Evolutionary conservation across 2,797 vertebrate genomes (phyloP).

Genomic region (Coluber constrictor): DNA sequence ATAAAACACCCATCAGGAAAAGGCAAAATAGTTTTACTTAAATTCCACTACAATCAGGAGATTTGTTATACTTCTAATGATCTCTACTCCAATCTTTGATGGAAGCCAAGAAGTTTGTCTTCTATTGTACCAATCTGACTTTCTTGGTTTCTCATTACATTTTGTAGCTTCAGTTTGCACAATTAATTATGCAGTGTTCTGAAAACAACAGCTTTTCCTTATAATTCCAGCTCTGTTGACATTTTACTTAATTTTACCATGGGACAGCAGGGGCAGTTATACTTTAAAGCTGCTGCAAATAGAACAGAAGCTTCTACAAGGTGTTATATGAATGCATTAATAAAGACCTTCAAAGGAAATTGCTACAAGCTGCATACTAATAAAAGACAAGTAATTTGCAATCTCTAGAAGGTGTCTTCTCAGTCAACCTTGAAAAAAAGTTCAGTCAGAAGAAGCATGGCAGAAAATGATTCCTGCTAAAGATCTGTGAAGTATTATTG

Average conservation of each 20-base stretch:
- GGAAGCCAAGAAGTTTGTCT: neutral
- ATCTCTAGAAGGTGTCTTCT: neutral
- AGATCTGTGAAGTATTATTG: neutral
- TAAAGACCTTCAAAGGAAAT: slow-evolving; percentile 28
- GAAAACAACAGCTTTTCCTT: slow-evolving; percentile 12
- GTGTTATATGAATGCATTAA: slow-evolving; percentile 31
- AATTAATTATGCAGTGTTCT: slow-evolving; percentile 34
- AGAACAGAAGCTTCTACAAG: slow-evolving; percentile 7
- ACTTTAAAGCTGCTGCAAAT: slow-evolving; percentile 8
- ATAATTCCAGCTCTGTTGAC: slow-evolving; percentile 44
- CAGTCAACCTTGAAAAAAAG: slow-evolving; percentile 18
- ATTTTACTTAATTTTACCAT: slow-evolving; percentile 29
- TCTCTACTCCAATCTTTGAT: neutral
- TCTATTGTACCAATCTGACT: slow-evolving; percentile 1
- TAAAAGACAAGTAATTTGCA: slow-evolving; percentile 31
- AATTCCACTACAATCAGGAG: neutral
- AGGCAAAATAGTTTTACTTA: neutral
- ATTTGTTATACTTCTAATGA: neutral
- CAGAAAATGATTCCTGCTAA: slow-evolving; percentile 18
- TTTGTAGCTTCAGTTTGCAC: slow-evolving; percentile 10
- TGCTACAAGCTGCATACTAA: slow-evolving; percentile 21
- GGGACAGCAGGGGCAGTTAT: neutral
- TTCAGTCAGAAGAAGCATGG: slow-evolving; percentile 8
- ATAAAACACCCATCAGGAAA: neutral
- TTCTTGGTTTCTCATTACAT: neutral